Base-by-base conservation (phyloP, 1,140 invertebrate genomes). In the Dryas iulia region DNA sequence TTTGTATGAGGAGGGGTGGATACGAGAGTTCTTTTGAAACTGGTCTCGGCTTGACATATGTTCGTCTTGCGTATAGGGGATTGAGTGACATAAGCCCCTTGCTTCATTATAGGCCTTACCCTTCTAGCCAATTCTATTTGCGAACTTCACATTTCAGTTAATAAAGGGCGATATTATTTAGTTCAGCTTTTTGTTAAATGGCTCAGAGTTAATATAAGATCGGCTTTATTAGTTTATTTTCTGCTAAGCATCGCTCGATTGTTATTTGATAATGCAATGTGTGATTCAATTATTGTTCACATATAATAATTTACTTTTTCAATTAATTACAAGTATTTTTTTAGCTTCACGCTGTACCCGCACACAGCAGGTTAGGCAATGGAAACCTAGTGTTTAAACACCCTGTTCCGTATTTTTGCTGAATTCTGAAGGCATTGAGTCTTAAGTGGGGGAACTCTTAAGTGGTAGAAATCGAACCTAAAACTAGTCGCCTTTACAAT, bases 21-120 rank as follows among this genome's bases (percentile, higher is more conserved):
- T 58, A 33, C 33, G 52, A 59, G 18, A 61, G 79, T 26, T 82
- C 76, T 73, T 11, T 18, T 25, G 47, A 61, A n/a, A 30, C 33
- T 82, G 83, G 78, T 71, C 71, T 72, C 66, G 73, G 78, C 66
- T 71, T 84, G 86, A 89, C 87, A 89, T 89, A 89, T 89, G 87
- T 83, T 86, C 77, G 75, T 77, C 78, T 78, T 73, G 76, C 72
- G 75, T 69, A 79, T 74, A 75, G 78, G 85, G 86, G 78, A 80
- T 83, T 76, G 81, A 83, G 86, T 86, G 83, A 80, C 79, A 77
- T 87, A 87, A 88, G 82, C 82, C 87, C 80, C 81, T 85, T 81
- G 77, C 79, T 83, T 86, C 83, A 89, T 89, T 89, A 88, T 83
- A 81, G 83, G 69, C 77, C 78, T 83, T 82, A 82, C 82, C 75